Percentiles rank a stretch among this genome's conserved stretches.
Evolutionary conservation across 2,797 vertebrate genomes (phyloP).

Genomic region (Rhinichthys osculus): DNA sequence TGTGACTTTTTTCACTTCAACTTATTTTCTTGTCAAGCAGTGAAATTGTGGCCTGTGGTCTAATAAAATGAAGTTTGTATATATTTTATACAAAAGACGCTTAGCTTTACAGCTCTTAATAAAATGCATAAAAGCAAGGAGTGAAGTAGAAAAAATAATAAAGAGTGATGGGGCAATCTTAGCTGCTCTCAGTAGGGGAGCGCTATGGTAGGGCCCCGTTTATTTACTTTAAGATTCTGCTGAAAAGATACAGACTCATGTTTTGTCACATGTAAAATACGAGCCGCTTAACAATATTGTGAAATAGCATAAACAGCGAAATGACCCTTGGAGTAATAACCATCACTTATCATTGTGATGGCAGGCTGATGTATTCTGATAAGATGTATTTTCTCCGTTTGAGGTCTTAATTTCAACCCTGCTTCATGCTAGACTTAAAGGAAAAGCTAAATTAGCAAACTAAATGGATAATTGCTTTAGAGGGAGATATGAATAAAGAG

Average conservation of each 20-base stretch:
- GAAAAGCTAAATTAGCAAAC: slow-evolving; percentile 57
- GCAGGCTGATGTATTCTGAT: slow-evolving; percentile 51
- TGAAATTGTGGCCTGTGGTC: slow-evolving; percentile 58
- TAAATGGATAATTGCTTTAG: slow-evolving; percentile 54
- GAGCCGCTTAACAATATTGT: slow-evolving; percentile 62
- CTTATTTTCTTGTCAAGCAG: slow-evolving; percentile 49
- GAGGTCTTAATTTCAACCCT: slow-evolving; percentile 26
- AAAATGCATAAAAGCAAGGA: slow-evolving; percentile 57
- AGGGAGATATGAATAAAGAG: slow-evolving; percentile 55
- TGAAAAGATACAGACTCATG: slow-evolving; percentile 60
- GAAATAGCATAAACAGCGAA: slow-evolving; percentile 59
- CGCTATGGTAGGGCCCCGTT: slow-evolving; percentile 47
- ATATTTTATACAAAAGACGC: slow-evolving; percentile 54
- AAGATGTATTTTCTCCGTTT: slow-evolving; percentile 45
- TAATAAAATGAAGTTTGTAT: slow-evolving; percentile 63
- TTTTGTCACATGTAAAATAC: slow-evolving; percentile 63
- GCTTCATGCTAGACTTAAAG: slow-evolving; percentile 50
- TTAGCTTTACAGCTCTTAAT: slow-evolving; percentile 57
- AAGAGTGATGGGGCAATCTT: slow-evolving; percentile 47
- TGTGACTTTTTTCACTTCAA: slow-evolving; percentile 38
- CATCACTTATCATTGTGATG: slow-evolving; percentile 51
- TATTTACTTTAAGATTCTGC: slow-evolving; percentile 62
- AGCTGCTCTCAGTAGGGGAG: slow-evolving; percentile 54
- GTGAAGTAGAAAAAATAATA: slow-evolving; percentile 51
- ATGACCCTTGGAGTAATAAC: slow-evolving; percentile 60